These are phyloP conservation scores for Patella depressa DNA, from an alignment of 2,888 invertebrate genomes.

Conservation along the genomic window DNA sequence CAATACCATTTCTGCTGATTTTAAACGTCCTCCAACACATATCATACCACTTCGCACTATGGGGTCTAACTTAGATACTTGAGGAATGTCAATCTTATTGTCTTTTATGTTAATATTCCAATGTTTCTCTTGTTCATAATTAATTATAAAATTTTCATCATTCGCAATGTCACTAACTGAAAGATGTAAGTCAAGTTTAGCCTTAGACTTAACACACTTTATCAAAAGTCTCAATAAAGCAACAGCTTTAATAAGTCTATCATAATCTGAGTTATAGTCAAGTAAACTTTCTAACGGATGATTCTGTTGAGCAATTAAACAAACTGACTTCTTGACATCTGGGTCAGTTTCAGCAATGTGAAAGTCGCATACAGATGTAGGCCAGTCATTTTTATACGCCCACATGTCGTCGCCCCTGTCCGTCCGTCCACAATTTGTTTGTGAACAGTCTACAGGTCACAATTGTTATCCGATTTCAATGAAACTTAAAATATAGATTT, in stretches of 20 bases:
- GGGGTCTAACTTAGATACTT: slow-evolving; percentile 14
- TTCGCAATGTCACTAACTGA: neutral
- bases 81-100: neutral
- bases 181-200: neutral
- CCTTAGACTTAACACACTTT: neutral
- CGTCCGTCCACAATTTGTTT: too few species aligned
- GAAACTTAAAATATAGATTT: too few species aligned
- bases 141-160: neutral
- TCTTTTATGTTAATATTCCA: neutral
- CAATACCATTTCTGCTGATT: neutral
- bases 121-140: neutral
- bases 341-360: neutral
- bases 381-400: too few species aligned
- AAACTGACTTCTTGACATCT: neutral
- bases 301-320: neutral
- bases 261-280: neutral
- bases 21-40: slow-evolving; percentile 14
- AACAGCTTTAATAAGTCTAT: neutral
- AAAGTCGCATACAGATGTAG: neutral
- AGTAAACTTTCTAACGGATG: neutral
- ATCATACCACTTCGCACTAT: neutral
- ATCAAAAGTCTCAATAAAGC: neutral
- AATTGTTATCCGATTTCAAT: too few species aligned
- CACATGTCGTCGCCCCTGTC: too few species aligned
- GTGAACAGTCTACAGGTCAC: too few species aligned